Base-by-base conservation (phyloP, 2,888 invertebrate genomes). In the Andrena bicolor region DNA sequence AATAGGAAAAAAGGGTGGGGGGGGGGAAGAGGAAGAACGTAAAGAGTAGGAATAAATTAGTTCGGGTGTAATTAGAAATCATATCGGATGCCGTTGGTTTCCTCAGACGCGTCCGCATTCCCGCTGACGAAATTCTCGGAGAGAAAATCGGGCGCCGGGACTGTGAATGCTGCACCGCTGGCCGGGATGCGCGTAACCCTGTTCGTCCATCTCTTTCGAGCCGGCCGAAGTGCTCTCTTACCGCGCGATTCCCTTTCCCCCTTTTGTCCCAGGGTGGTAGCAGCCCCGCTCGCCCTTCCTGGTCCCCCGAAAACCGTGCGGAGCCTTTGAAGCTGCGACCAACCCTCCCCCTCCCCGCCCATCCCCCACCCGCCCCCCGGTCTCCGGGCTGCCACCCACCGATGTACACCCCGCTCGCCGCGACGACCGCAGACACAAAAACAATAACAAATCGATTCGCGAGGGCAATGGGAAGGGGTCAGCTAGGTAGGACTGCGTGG, bases 381-480 rank as follows among this genome's bases (percentile, higher is more conserved):
- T 72, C 80, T 66, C 80, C 75, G 72, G 76, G 80, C 80, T 78
- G 76, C 83, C 75, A 81, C 79, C 79, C 82, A 68, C 82, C 80
- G 81, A 84, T 86, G 83, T 83, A 85, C 68, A 76, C 85, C 90
- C 85, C 86, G 85, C 87, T 87, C 88, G 90, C 90, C 90, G 90
- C 90, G 89, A 87, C 90, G 90, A 93, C 93, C 93, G 92, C 93
- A 93, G 93, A 93, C 92, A 93, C 93, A 93, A 93, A 93, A 93
- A 93, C 93, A 93, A 93, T 93, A 93, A 93, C 93, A 93, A 93
- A 93, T 93, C 93, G 93, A 93, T 93, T 92, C 91, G 91, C 89
- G 89, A 89, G 90, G 90, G 90, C 85, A 90, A 88, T 83, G 90
- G 90, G 76, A 91, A 89, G 92, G 92, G 91, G 91, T 90, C 89